These are phyloP conservation scores for Hapalemur alaotrensis DNA, from an alignment of 2,797 vertebrate genomes.

Conservation along the genomic window DNA sequence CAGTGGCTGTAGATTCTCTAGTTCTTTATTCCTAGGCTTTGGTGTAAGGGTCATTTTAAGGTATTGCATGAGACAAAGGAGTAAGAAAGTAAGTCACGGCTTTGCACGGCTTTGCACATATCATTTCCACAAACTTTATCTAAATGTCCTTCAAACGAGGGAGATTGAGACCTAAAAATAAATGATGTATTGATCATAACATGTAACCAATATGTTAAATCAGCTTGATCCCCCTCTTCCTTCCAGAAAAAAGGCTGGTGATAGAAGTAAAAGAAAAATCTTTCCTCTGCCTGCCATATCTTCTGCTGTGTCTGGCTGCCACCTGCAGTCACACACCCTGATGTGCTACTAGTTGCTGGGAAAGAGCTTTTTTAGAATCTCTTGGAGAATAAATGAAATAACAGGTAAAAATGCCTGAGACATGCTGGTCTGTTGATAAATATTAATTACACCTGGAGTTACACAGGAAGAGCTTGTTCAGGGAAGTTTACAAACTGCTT, in stretches of 20 bases:
- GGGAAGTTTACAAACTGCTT: conserved; percentile 33
- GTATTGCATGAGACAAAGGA: not conserved
- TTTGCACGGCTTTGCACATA: not conserved
- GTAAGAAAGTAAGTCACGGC: not conserved
- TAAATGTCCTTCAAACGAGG: not conserved
- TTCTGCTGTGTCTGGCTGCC: not conserved
- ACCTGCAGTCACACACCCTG: not conserved
- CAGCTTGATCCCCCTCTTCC: not conserved
- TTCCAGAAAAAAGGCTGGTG: not conserved
- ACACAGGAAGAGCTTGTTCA: not conserved
- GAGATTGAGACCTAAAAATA: conserved; percentile 2
- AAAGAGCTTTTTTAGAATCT: not conserved
- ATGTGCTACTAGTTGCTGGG: not conserved
- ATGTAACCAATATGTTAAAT: not conserved
- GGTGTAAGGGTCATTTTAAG: not conserved
- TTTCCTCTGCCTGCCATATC: not conserved
- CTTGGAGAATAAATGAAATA: not conserved
- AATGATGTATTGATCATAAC: not conserved
- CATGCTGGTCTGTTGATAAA: not conserved
- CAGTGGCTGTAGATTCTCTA: not conserved
- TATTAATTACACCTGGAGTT: conserved; percentile 36
- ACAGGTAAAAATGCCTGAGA: conserved; percentile 3
- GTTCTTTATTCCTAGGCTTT: not conserved
- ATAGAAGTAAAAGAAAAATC: not conserved
- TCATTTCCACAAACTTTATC: not conserved